phyloP scores from a whole-genome alignment of 92 coral and sea anemone species.

The Meandrina meandrites region DNA sequence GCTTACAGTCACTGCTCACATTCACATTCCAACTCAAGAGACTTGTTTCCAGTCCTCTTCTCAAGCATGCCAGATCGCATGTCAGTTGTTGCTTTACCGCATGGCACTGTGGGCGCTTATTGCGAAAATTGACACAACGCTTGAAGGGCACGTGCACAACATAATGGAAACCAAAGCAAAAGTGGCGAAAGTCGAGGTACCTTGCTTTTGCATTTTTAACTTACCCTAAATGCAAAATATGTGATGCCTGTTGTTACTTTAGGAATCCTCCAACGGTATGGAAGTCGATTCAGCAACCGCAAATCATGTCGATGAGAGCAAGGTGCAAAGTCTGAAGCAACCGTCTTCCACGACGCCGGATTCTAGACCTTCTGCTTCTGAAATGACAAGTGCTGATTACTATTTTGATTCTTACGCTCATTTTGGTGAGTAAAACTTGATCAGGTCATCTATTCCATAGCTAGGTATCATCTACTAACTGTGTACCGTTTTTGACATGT shows the following conservation, averaged over 20 bases:
- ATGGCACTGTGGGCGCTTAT: conserved; percentile 13
- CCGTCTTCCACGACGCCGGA: conserved; percentile 39
- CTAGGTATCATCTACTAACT: conserved; percentile 6
- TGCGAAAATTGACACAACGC: conserved; percentile 20
- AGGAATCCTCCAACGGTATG: conserved; percentile 72
- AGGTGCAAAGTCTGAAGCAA: conserved; percentile 34
- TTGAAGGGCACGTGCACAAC: conserved; percentile 25
- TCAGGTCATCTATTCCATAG: not conserved
- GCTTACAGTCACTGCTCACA: too few species aligned
- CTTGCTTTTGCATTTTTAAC: not conserved
- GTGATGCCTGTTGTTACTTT: conserved; percentile 5
- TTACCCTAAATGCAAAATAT: not conserved
- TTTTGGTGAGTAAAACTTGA: conserved; percentile 75
- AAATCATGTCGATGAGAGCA: conserved; percentile 43
- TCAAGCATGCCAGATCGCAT: too few species aligned
- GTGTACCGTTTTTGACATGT: not conserved
- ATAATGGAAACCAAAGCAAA: conserved; percentile 78
- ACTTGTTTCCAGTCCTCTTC: not conserved
- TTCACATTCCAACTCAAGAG: not conserved
- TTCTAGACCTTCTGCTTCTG: conserved; percentile 60
- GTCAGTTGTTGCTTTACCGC: conserved; percentile 12
- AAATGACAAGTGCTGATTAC: conserved; percentile 99
- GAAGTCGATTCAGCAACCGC: conserved; percentile 65
- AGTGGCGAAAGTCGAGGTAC: conserved; percentile 89
- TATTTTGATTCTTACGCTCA: conserved; percentile 99